phyloP scores from a whole-genome alignment of 2,888 invertebrate species.

The Volucella inflata region DNA sequence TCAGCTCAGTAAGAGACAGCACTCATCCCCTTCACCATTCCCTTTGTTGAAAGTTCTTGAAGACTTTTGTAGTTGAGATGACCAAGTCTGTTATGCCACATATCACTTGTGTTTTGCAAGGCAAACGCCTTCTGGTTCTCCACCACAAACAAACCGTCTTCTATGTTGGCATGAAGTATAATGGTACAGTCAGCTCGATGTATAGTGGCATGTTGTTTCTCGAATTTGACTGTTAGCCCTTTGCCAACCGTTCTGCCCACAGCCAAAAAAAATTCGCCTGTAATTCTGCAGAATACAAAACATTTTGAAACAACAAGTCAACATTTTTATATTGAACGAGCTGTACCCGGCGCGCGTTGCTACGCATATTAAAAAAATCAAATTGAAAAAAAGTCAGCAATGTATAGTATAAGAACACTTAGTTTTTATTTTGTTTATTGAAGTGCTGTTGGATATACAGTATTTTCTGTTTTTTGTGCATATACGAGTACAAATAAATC shows the following conservation, averaged over 20 bases:
- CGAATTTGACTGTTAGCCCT: slow-evolving; percentile 62
- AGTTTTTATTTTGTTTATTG: too few relatives aligned
- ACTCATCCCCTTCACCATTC: slow-evolving; percentile 60
- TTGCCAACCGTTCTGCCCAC: slow-evolving; percentile 71
- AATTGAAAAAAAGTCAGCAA: too few relatives aligned
- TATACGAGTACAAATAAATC: too few relatives aligned
- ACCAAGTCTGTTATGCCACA: slow-evolving; percentile 65
- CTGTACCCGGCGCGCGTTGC: too few relatives aligned
- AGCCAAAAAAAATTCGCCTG: slow-evolving; percentile 66
- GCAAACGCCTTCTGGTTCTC: slow-evolving; percentile 25
- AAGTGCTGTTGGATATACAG: too few relatives aligned
- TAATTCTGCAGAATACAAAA: slow-evolving; percentile 65
- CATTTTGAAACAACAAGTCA: slow-evolving; percentile 64
- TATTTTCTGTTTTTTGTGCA: too few relatives aligned
- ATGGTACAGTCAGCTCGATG: slow-evolving; percentile 33
- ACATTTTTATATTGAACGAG: slow-evolving; percentile 55
- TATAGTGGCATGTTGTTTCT: slow-evolving; percentile 45
- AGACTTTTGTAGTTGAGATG: slow-evolving; percentile 63
- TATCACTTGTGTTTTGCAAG: slow-evolving; percentile 23
- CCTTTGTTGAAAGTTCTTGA: slow-evolving; percentile 47
- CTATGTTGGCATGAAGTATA: slow-evolving; percentile 31
- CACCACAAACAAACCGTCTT: slow-evolving; percentile 27
- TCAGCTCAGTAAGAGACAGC: too few relatives aligned
- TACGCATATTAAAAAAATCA: too few relatives aligned
- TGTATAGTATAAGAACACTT: too few relatives aligned